Conservation (phyloP, 2,113 vertebrate genomes). For the Ophiodon elongatus region DNA sequence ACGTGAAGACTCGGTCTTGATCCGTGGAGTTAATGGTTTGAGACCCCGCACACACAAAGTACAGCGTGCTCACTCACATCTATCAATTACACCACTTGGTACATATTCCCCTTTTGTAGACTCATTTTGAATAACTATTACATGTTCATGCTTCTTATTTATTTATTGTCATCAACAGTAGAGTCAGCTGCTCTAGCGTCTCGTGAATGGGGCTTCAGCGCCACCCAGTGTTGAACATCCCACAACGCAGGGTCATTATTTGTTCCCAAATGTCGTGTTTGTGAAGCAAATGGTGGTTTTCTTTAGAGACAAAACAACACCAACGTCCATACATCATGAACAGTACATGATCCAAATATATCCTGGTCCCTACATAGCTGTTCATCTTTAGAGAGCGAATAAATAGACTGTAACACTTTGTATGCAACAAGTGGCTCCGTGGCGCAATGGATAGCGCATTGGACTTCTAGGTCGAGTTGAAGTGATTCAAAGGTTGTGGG, state of each 20-base stretch:
- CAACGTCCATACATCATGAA: background rate
- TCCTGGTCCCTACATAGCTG: no score
- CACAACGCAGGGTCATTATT: background rate
- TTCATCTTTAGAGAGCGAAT: no score
- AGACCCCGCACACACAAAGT: no score
- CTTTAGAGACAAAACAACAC: background rate
- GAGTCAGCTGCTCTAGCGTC: background rate
- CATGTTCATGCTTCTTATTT: no score
- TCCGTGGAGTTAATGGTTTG: no score
- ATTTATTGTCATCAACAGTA: background rate
- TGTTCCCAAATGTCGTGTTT: accelerated
- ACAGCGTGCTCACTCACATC: no score
- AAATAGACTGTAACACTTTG: accelerated
- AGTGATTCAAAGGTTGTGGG: constrained; percentile 86
- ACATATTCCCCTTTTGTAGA: no score
- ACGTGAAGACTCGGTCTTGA: background rate
- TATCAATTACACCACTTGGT: no score
- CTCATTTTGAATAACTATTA: no score
- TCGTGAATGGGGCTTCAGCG: background rate
- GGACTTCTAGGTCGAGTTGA: constrained; percentile 78
- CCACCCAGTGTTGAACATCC: constrained; percentile 24
- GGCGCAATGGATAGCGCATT: constrained; percentile 88
- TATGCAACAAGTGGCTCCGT: constrained; percentile 85
- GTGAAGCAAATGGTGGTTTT: background rate
- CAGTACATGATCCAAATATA: no score